Base-by-base conservation (phyloP, 2,113 vertebrate species). In the Protomyctophum bolini region DNA sequence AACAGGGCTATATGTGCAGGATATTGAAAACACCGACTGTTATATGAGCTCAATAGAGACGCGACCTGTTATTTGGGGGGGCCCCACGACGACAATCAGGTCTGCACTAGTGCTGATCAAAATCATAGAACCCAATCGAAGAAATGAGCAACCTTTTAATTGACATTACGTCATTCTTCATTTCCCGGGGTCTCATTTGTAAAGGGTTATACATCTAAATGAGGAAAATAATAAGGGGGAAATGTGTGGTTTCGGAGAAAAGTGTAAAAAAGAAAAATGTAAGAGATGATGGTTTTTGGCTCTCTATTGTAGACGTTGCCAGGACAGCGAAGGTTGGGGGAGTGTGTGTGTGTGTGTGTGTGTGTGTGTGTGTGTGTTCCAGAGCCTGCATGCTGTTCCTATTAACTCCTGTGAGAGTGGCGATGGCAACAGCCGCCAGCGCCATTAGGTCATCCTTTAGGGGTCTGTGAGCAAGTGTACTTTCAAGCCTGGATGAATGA, bases 381-480 rank as follows among this genome's bases (percentile, higher is more conserved):
- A 88, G 75, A 79, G 71, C 68, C 83, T 82, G 76, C 91, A 93
- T 82, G 66, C 55, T 92, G 90, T 93, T 94, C 85, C 80, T 72
- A 92, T 93, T 93, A 93, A 82, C 83, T 89, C 72, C 75, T 84
- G 83, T 59, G 66, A 81, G 83, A 76, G 80, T 63, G 75, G 82
- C 70, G 80, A 88, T 82, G 85, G 89, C 80, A n/a, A n/a, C n/a
- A 83, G 81, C 88, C 87, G 86, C 67, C 29, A 66, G 83, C 76
- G 81, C 83, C 74, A 91, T 92, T 90, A 94, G 86, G 89, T 92
- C 88, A 93, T 92, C 78, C 52, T 82, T 65, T 54, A 41, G 51
- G 68, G 68, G n/a, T n/a, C n/a, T 59, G 54, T 48, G 55, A 72
- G 68, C 76, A 73, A 86, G 73, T 79, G 73, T 70, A 65, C 60